Evolutionary conservation across 2,113 vertebrate species (phyloP), one percentile per base, ranked within the genome.

Genomic region (Sterrhoptilus dennistouni): DNA sequence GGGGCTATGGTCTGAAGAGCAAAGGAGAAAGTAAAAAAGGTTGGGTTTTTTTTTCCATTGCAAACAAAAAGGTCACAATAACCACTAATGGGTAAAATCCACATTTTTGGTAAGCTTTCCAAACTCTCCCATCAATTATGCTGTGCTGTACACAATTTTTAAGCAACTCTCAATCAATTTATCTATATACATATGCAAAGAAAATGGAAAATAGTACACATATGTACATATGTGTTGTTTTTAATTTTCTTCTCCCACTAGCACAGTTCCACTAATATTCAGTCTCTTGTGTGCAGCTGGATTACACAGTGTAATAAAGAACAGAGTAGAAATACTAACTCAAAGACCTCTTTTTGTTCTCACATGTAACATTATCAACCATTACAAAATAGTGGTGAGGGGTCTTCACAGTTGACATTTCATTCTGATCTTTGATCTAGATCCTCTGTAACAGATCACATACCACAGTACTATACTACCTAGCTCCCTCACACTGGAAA

Each of bases 351-450:
- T 74, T 65, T 93, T 49, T 57, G 15, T 45, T 83, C 54, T 61
- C 35, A 61, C 10, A 56, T 1, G 2, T 47, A 72, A 80, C 0
- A 0, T 52, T 81, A 82, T 15, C 36, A 29, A 92, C 16, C 2
- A 1, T 35, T 80, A 56, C 24, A 60, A 72, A 91, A 33, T 3
- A 47, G 33, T 15, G 3, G 14, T 19, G 45, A 79, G 60, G 38
- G 25, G 57, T 40, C 63, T 89, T 89, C 47, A 63, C 22, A 53
- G 61, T 27, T 29, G 24, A 65, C 24, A 19, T 65, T 84, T 89
- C n/a, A 63, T 49, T 76, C 21, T 76, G 31, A 71, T 53, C 49
- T 71, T 61, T 64, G 28, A 91, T 17, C 31, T 44, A n/a, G 31
- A 45, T 21, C 33, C 25, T 54, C 44, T 71, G 21, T 52, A 83